Base-by-base conservation (phyloP, 2,797 vertebrate species). In the Gouania willdenowi region DNA sequence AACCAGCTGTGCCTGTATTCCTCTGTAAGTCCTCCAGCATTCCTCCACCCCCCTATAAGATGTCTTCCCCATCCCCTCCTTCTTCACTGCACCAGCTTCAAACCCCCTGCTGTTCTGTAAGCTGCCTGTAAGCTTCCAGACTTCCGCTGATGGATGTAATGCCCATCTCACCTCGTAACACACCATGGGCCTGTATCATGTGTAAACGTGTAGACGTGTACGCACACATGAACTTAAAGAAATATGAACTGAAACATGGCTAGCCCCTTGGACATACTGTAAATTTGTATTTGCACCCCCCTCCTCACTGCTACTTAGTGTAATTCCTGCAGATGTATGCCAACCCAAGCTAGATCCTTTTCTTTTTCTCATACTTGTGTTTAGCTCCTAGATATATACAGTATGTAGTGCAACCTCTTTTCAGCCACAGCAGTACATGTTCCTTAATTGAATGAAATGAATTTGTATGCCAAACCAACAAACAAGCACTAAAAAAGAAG, bases 1-100 rank as follows among this genome's bases (percentile, higher is more conserved):
- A 87, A 83, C 81, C 86, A 89, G 87, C 87, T 89, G 89, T 84
- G 86, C 72, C 59, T 53, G n/a, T 77, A 63, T 84, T 79, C 71
- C 65, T 82, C 67, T 71, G 66, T 66, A 79, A 75, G 75, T 77
- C 79, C 78, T 80, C 65, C 68, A 77, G 78, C 69, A 9, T 52
- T 64, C 54, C 66, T 44, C 44, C 23, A 18, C 31, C 41, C 32
- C 32, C 42, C 18, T n/a, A n/a, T n/a, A n/a, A 65, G 61, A 57
- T 62, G 61, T 64, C 57, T 71, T 50, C 57, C 57, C 52, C 42
- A 48, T 28, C 26, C 51, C 51, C 25, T 54, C 54, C 69, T 29
- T 27, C 46, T 42, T 66, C 35, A 29, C 44, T 39, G 52, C 78
- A 69, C 58, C 62, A 50, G 37, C 47, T 60, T 60, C 52, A 60